Evolutionary conservation across 2,888 invertebrate genomes (phyloP), one percentile per base, ranked within the genome.

Genomic region (Hydriomena furcata): DNA sequence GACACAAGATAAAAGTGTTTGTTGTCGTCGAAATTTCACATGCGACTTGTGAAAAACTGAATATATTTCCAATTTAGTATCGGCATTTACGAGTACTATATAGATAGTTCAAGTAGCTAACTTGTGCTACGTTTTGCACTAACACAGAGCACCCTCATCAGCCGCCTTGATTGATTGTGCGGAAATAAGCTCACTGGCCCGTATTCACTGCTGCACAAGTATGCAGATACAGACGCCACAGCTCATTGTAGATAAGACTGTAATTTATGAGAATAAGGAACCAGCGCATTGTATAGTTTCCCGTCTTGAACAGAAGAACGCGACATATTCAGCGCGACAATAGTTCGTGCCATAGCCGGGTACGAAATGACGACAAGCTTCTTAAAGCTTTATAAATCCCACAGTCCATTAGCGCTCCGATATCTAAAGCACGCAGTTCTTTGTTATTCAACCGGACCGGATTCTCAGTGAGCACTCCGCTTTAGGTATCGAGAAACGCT

Each of bases 401-500:
- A 61, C 62, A 79, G 78, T 82, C 84, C 83, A 86, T 87, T 88
- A 85, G 80, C 70, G 76, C 71, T 78, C 70, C 80, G 80, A 84
- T 84, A 84, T 82, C 80, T 81, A 73, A 81, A 77, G 73, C 73
- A 81, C 80, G 75, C 82, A 82, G 78, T 84, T 86, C 84, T 88
- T 89, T 89, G 84, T 85, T 83, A 87, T 85, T 84, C 80, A 76
- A 78, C 77, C 72, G 77, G 82, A 82, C 82, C 73, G 74, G 63
- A 54, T 54, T 56, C 60, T 59, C 64, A 60, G 76, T 71, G 77
- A 80, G 79, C 75, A 76, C 80, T 80, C 72, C 76, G 80, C 83
- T 83, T 82, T 81, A 81, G 83, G 79, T 87, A 87, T 87, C 83
- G 86, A 82, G 84, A 86, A 86, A 87, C 82, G 82, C 81, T 87